These are phyloP conservation scores for Mystacides longicornis DNA, from an alignment of 2,888 invertebrate species.

Conservation along the genomic window DNA sequence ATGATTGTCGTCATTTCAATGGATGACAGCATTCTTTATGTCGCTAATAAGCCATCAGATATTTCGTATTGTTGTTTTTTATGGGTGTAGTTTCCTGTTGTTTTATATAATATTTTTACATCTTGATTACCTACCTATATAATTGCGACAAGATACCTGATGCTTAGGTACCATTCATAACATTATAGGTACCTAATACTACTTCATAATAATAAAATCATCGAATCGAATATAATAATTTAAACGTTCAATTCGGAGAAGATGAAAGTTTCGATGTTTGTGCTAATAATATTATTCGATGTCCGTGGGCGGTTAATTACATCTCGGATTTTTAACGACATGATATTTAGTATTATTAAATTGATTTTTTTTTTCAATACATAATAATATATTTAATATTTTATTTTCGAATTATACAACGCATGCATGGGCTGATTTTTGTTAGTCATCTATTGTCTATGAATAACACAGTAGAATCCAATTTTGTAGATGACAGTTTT, in stretches of 20 bases:
- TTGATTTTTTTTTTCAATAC: too few species aligned
- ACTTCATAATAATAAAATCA: background rate
- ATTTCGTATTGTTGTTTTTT: constrained; percentile 9
- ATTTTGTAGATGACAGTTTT: too few species aligned
- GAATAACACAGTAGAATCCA: too few species aligned
- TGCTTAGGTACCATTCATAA: background rate
- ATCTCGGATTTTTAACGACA: too few species aligned
- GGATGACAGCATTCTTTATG: constrained; percentile 22
- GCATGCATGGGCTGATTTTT: too few species aligned
- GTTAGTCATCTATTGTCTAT: too few species aligned
- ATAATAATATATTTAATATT: too few species aligned
- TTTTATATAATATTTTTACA: background rate
- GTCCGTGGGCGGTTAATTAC: constrained; percentile 15
- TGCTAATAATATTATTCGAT: background rate
- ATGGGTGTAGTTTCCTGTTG: constrained; percentile 16
- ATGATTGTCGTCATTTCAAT: constrained; percentile 14
- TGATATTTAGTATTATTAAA: too few species aligned
- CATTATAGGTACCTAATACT: background rate
- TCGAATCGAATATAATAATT: constrained; percentile 8
- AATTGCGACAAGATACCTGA: background rate
- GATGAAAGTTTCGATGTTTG: constrained; percentile 8
- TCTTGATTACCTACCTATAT: background rate
- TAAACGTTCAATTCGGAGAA: constrained; percentile 5
- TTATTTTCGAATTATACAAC: too few species aligned
- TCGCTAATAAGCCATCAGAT: constrained; percentile 16